Percentiles rank a stretch among this genome's conserved stretches.
These are phyloP conservation scores for Athalia cordata DNA, from an alignment of 2,888 invertebrate species.

Conservation along the genomic window DNA sequence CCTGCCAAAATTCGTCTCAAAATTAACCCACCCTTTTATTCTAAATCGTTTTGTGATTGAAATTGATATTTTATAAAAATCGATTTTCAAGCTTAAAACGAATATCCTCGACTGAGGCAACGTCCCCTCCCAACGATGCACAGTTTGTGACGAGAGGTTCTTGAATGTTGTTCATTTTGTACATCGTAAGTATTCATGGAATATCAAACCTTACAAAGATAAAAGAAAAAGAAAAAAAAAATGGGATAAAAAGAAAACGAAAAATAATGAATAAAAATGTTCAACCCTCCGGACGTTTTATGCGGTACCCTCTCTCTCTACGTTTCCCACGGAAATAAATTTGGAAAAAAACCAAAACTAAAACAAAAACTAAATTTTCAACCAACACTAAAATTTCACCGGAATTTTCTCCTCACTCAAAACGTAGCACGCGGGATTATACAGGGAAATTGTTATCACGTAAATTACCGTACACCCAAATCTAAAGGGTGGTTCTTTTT, in stretches of 20 bases:
- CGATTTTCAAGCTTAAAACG: constrained; percentile 19
- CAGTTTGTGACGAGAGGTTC: too few relatives aligned
- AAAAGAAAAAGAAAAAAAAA: not conserved
- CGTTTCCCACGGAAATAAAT: too few relatives aligned
- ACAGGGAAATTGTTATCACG: too few relatives aligned
- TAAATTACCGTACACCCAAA: too few relatives aligned
- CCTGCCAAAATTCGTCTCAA: too few relatives aligned
- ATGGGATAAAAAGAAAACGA: not conserved
- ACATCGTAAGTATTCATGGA: constrained; percentile 25
- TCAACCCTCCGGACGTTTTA: not conserved
- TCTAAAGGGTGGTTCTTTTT: too few relatives aligned
- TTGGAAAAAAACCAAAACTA: too few relatives aligned
- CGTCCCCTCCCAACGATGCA: not conserved
- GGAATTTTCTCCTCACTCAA: too few relatives aligned
- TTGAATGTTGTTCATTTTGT: not conserved
- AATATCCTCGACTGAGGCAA: not conserved
- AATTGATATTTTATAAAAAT: constrained; percentile 20
- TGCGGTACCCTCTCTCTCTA: not conserved
- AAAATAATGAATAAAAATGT: not conserved
- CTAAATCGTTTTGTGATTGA: constrained; percentile 14
- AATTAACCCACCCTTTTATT: not conserved
- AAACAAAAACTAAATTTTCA: too few relatives aligned
- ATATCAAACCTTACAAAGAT: constrained; percentile 23
- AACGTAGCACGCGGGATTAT: too few relatives aligned
- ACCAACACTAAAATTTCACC: too few relatives aligned